Conservation (phyloP, 2,888 invertebrate species). For the Orchesella flavescens region DNA sequence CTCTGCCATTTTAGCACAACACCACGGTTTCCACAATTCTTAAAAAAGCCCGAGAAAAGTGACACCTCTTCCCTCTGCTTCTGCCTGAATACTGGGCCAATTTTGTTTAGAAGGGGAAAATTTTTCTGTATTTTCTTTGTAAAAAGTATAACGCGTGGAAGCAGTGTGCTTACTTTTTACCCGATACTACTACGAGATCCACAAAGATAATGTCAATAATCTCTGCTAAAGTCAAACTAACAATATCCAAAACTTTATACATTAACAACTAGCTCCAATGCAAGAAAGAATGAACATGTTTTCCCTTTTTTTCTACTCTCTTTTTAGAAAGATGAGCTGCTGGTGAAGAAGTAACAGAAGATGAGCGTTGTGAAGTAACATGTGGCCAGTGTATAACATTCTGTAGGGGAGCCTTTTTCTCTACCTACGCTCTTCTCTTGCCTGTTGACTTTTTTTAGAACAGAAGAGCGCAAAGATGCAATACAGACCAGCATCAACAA, state of each 20-base stretch:
- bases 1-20: too few species aligned
- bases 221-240: slow-evolving; percentile 42
- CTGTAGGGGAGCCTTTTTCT: slow-evolving; percentile 45
- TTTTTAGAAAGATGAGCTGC: slow-evolving; percentile 32
- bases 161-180: too few species aligned
- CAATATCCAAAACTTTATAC: slow-evolving; percentile 10
- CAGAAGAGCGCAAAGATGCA: slow-evolving; percentile 41
- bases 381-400: slow-evolving; percentile 56
- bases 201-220: slow-evolving; percentile 41
- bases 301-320: background rate
- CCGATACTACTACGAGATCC: slow-evolving; percentile 4
- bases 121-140: too few species aligned
- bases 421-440: slow-evolving; percentile 24
- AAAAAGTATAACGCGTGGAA: too few species aligned
- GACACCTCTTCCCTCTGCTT: slow-evolving; percentile 22
- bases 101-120: too few species aligned
- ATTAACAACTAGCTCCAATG: background rate
- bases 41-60: slow-evolving; percentile 34
- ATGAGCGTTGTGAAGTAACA: slow-evolving; percentile 41
- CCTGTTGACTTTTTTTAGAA: slow-evolving; percentile 45
- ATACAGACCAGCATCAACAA: slow-evolving; percentile 44
- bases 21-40: background rate
- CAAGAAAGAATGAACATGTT: background rate
- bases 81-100: background rate
- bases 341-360: slow-evolving; percentile 33